Evolutionary conservation across 2,888 invertebrate genomes (phyloP), one percentile per base, ranked within the genome.

Genomic region (Apamea epomidion): DNA sequence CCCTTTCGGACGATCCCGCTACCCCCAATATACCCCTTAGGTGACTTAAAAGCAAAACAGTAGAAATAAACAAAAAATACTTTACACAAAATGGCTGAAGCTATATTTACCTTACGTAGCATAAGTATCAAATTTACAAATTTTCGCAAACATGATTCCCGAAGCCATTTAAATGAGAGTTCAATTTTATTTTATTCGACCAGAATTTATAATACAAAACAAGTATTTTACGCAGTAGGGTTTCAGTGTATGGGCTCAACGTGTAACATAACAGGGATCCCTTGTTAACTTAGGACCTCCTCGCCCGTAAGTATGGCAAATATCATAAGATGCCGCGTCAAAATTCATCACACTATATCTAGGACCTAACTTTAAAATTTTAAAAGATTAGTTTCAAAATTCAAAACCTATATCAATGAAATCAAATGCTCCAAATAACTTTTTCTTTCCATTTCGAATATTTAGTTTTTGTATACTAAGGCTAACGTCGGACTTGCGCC

Each of bases 401-500:
- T 74, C 18, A 60, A 74, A 12, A 62, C 45, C 29, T 58, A 75
- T 72, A 80, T 70, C n/a, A 70, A 78, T 77, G 42, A 32, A 77
- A 82, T 51, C 69, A 75, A 78, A 58, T 73, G 18, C 45, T 70
- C 32, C 14, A 65, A 77, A 78, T 76, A 84, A 90, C 84, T 83
- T 83, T 78, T 77, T 76, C 72, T 81, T 88, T 72, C 78, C 79
- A 83, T 88, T 82, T 80, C 72, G 42, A 79, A 84, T 83, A 87
- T 80, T 69, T 85, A 87, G 76, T 89, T 90, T 87, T 84, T 89
- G 88, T 90, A 79, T 70, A 84, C 75, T 84, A 84, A 85, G 91
- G 91, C 89, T 89, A 89, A 92, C 85, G 85, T 78, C 18, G 92
- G 93, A 93, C 93, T 94, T 96, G 96, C 96, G 96, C 96, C 88